Evolutionary conservation across 2,113 vertebrate species (phyloP), one percentile per base, ranked within the genome.

Genomic region (Xiphophorus maculatus): DNA sequence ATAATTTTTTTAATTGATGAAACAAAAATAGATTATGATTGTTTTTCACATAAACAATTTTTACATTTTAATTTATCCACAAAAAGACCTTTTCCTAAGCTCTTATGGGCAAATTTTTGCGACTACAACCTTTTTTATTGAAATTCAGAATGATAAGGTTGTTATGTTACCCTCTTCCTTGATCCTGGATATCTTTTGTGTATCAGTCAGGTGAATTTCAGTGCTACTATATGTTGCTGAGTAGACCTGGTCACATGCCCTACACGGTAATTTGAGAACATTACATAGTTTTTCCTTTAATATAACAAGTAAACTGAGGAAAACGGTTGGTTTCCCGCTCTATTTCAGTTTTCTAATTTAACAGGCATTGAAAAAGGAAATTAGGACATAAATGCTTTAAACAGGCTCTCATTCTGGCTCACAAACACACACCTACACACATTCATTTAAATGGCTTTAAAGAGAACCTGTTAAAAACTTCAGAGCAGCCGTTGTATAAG

Each of bases 401-500:
- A 44, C 27, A 44, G 65, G 12, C 28, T 63, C 44, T 60, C 8
- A 25, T 28, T 63, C 32, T 33, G 29, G 71, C 58, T 33, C 40
- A 67, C 64, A 33, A 67, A 29, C 17, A 12, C 72, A 19, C 71
- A 60, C 61, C 29, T 63, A 54, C 19, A 64, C 66, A 66, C 60
- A 70, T 37, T 66, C 48, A 62, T 54, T 63, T 77, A 54, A 80
- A 81, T 78, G 32, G 60, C 60, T 77, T 82, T 63, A 64, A 88
- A 87, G 69, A 76, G 35, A 82, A 69, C 80, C 74, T 79, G 74
- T 88, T 84, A 78, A 77, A 74, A 87, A 82, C 80, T 42, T 42
- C 74, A 62, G 68, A 83, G 60, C 79, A 92, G 82, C 82, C 88
- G 86, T 64, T 88, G 77, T 89, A 85, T 83, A 83, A 90, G 88